phyloP scores from a whole-genome alignment of 2,797 vertebrate genomes.

The Tauraco hartlaubi region DNA sequence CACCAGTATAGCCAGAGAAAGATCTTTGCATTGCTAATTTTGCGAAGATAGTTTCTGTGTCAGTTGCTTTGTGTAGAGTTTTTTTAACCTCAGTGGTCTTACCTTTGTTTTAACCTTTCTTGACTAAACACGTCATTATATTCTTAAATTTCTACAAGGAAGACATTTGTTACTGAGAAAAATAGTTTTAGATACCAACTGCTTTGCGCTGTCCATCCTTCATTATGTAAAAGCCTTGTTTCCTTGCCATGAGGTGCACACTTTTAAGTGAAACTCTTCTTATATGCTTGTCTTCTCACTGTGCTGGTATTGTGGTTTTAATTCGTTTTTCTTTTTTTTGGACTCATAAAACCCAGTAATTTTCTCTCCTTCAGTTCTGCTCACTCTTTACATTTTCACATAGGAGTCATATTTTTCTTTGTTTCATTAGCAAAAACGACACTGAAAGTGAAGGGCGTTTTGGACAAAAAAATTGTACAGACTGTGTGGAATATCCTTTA shows the following conservation, averaged over 20 bases:
- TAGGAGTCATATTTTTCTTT: background rate
- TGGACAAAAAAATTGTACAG: background rate
- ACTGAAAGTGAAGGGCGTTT: background rate
- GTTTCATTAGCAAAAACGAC: background rate
- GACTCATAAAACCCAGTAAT: background rate
- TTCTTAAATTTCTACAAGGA: background rate
- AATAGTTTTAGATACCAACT: background rate
- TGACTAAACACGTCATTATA: background rate
- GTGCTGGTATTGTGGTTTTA: background rate
- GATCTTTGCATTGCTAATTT: background rate
- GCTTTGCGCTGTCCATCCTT: background rate
- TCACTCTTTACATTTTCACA: background rate
- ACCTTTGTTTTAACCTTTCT: conserved; percentile 10
- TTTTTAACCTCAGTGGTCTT: background rate
- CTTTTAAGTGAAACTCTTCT: background rate
- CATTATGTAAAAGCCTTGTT: background rate
- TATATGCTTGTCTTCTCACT: background rate
- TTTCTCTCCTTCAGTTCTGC: background rate
- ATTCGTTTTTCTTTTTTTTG: background rate
- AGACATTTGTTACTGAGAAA: background rate
- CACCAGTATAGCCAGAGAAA: background rate
- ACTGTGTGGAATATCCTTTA: background rate
- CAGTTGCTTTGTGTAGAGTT: background rate
- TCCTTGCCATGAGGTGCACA: background rate
- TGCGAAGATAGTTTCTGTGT: background rate